These are phyloP conservation scores for Alcedo atthis DNA, from an alignment of 2,797 vertebrate species.

Conservation along the genomic window DNA sequence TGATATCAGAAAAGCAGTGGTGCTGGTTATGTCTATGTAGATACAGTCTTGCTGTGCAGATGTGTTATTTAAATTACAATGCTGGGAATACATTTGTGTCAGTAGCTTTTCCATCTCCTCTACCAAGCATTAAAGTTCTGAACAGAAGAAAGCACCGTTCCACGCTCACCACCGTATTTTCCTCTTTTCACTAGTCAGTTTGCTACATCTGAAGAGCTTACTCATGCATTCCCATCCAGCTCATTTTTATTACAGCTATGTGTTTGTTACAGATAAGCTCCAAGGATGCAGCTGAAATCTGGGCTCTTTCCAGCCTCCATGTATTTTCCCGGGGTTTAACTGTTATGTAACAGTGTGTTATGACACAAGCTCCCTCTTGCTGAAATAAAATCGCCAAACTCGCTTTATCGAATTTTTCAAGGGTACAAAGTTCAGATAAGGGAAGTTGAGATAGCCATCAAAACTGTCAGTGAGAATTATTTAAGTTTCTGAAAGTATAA, in stretches of 20 bases:
- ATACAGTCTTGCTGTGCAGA: constrained; percentile 48
- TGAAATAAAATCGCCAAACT: constrained; percentile 66
- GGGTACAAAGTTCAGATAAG: constrained; percentile 65
- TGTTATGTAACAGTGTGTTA: constrained; percentile 28
- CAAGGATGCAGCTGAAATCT: constrained; percentile 54
- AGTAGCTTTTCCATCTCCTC: constrained; percentile 63
- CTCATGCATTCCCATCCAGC: constrained; percentile 47
- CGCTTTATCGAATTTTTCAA: constrained; percentile 47
- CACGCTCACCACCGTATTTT: constrained; percentile 6
- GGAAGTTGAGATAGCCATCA: constrained; percentile 40
- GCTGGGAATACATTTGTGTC: constrained; percentile 64
- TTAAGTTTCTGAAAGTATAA: background rate
- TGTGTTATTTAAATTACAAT: constrained; percentile 70
- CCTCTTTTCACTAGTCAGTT: constrained; percentile 30
- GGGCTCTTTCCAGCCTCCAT: constrained; percentile 57
- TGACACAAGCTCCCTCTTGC: constrained; percentile 36
- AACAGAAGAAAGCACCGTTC: constrained; percentile 24
- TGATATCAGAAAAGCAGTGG: constrained; percentile 34
- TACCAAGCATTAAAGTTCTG: background rate
- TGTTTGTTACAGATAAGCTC: constrained; percentile 68
- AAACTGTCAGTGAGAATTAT: constrained; percentile 35
- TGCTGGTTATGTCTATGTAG: constrained; percentile 51
- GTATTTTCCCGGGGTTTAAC: constrained; percentile 53
- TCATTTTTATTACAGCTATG: constrained; percentile 59
- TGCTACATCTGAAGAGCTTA: constrained; percentile 57